phyloP scores from a whole-genome alignment of 2,888 invertebrate species.

The Pteria penguin region DNA sequence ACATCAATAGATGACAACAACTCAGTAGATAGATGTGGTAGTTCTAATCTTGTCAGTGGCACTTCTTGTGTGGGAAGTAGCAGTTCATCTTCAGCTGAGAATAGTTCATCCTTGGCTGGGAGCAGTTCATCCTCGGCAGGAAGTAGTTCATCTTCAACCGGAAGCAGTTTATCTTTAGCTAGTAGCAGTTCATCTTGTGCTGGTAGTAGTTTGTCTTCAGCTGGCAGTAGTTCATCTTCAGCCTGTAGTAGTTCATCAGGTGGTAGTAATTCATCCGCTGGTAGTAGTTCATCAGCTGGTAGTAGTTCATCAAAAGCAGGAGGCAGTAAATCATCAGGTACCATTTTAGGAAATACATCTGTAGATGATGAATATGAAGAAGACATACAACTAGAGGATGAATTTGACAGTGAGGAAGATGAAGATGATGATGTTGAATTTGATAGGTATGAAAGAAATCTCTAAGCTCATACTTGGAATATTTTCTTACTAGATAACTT shows the following conservation, averaged over 20 bases:
- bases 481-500: too few species aligned
- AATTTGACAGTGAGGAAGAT: constrained; percentile 33
- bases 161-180: not conserved
- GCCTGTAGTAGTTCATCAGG: constrained; percentile 14
- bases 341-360: not conserved
- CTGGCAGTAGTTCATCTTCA: not conserved
- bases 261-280: constrained; percentile 3
- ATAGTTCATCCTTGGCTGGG: not conserved
- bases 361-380: constrained; percentile 80
- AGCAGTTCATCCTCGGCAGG: not conserved
- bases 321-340: constrained; percentile 26
- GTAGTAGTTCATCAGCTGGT: constrained; percentile 12
- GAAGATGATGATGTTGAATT: constrained; percentile 37
- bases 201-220: constrained; percentile 8
- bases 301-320: not conserved
- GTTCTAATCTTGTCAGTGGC: not conserved
- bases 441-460: constrained; percentile 35
- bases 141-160: not conserved
- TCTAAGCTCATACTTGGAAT: too few species aligned
- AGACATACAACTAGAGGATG: constrained; percentile 40
- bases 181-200: not conserved
- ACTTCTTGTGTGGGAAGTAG: not conserved
- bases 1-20: not conserved
- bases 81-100: not conserved
- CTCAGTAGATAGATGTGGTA: not conserved